Percentiles rank a stretch among this genome's conserved stretches.
Conservation (phyloP, 2,888 invertebrate genomes). For the Cheilosia impressa region DNA sequence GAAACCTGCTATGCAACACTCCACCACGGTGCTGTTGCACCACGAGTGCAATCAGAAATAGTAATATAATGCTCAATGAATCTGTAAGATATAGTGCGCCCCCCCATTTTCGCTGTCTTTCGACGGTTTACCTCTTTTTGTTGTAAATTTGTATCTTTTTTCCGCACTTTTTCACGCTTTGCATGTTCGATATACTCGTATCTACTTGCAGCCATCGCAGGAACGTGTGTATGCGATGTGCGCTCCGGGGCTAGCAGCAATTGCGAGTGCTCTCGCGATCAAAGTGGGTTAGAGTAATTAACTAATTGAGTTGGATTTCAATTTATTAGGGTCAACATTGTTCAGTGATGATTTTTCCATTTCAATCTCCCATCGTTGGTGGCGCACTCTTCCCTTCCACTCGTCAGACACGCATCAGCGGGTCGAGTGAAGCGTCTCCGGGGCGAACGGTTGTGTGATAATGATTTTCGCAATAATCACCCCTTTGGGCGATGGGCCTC, state of each 20-base stretch:
- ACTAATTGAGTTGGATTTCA: conserved; percentile 66
- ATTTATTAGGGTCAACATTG: conserved; percentile 61
- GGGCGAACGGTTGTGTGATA: conserved; percentile 16
- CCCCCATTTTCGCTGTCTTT: conserved; percentile 2
- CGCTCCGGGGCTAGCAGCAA: not conserved
- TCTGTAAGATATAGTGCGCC: conserved; percentile 49
- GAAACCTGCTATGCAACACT: not conserved
- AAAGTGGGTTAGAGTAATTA: conserved; percentile 72
- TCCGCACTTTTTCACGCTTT: conserved; percentile 3
- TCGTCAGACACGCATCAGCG: conserved; percentile 11
- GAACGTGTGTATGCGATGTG: conserved; percentile 6
- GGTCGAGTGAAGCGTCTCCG: conserved; percentile 38
- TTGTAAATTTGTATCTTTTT: conserved; percentile 37
- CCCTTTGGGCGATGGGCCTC: conserved; percentile 1
- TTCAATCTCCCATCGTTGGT: not conserved
- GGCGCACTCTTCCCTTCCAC: not conserved
- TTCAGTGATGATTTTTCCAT: conserved; percentile 21
- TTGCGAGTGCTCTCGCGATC: conserved; percentile 4
- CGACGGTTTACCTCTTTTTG: conserved; percentile 47
- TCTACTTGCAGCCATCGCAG: conserved; percentile 1
- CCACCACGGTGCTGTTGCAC: too few species aligned
- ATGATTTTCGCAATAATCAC: conserved; percentile 39
- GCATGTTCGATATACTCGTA: not conserved
- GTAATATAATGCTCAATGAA: conserved; percentile 71
- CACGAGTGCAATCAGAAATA: conserved; percentile 67